Percentiles rank a stretch among this genome's conserved stretches.
These are phyloP conservation scores for Montipora efflorescens DNA, from an alignment of 64 coral and sea anemone species.

Conservation along the genomic window DNA sequence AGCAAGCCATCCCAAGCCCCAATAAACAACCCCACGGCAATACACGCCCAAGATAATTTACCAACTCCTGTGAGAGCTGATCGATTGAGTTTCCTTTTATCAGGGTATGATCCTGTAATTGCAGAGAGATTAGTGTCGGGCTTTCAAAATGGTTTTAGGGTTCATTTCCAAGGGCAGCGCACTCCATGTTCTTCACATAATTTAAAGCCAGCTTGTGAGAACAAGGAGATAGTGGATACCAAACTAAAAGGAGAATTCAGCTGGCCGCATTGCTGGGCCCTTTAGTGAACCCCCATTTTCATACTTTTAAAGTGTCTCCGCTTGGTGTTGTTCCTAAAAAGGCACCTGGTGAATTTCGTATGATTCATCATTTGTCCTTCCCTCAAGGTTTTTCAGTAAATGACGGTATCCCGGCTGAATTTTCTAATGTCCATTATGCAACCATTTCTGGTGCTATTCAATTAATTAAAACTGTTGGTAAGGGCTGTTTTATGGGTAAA, in stretches of 20 bases:
- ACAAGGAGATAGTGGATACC: background rate
- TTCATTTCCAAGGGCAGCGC: background rate
- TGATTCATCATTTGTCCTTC: slow-evolving; percentile 25
- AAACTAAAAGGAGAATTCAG: background rate
- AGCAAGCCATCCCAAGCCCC: no score
- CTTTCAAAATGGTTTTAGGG: slow-evolving; percentile 15
- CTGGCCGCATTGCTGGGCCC: background rate
- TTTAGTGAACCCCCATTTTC: background rate
- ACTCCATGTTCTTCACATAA: background rate
- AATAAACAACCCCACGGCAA: no score
- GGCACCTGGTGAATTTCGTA: background rate
- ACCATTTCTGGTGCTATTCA: slow-evolving; percentile 20
- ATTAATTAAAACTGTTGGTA: background rate
- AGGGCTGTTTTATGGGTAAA: slow-evolving; percentile 7
- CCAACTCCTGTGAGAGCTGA: background rate
- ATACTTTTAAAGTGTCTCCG: background rate
- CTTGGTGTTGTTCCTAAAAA: slow-evolving; percentile 23
- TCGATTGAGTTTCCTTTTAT: slow-evolving; percentile 7
- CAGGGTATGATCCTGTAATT: background rate
- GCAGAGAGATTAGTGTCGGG: background rate
- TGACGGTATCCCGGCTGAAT: background rate
- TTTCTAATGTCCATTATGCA: background rate
- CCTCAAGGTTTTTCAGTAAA: background rate
- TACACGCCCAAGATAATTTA: background rate
- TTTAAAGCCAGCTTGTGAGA: background rate